Base-by-base conservation (phyloP, 1,140 invertebrate genomes). In the Musca vetustissima region DNA sequence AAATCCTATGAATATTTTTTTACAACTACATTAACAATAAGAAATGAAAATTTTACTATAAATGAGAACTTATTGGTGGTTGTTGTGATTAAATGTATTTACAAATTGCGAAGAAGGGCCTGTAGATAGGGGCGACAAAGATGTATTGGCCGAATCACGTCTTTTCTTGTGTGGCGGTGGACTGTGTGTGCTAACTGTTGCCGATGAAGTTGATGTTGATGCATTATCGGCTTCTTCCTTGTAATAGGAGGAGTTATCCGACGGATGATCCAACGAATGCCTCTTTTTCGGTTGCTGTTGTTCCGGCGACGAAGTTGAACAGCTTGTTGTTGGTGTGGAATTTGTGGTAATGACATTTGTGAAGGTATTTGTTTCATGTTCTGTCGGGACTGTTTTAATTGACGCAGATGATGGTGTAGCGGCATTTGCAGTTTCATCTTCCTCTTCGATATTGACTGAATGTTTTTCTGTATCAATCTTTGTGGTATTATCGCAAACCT, bases 331-430 rank as follows among this genome's bases (percentile, higher is more conserved):
- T 43, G 36, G 13, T 13, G 28, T 8, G 14, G 25, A 43, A 32
- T 61, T 61, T 7, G 22, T 13, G 19, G 47, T 22, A 9, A 66
- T 14, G 7, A 14, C n/a, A n/a, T 25, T 52, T 3, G 64, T 50
- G 32, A 32, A 25, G 15, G 43, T 24, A 49, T 15, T 17, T n/a
- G n/a, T 77, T 57, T 78, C 78, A 1, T 73, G 76, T 65, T 80
- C 61, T 1, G 78, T 72, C 0, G 78, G 74, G 3, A 28, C 28
- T 6, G 78, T 72, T 8, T 80, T 67, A 19, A 80, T 43, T 1
- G 78, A n/a, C n/a, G n/a, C n/a, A n/a, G n/a, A 76, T 4, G 78
- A 77, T 50, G 80, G 52, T 3, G 78, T 75, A 7, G 72, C 74
- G 2, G 70, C 19, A 64, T 64, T 64, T 55, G 55, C 48, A 25